These are phyloP conservation scores for Cynodonichthys magdalenae DNA, from an alignment of 2,797 vertebrate species.

Conservation along the genomic window DNA sequence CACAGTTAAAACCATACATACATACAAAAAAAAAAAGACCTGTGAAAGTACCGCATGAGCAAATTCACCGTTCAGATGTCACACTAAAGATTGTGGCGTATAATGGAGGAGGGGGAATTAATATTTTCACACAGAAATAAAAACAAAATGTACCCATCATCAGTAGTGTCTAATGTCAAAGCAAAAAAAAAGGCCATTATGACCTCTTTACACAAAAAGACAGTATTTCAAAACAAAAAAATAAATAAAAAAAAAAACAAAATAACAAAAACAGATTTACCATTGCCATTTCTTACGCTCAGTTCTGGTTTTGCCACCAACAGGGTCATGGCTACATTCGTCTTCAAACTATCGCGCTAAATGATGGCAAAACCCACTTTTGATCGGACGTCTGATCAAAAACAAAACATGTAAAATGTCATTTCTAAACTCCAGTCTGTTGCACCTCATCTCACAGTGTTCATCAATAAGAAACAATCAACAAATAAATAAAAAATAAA, in stretches of 20 bases:
- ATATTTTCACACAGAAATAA: conserved; percentile 55
- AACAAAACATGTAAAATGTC: conserved; percentile 26
- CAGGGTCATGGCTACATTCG: conserved; percentile 47
- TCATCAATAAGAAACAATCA: conserved; percentile 65
- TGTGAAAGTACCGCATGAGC: conserved; percentile 65
- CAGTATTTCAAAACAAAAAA: conserved; percentile 23
- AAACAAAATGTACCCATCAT: conserved; percentile 71
- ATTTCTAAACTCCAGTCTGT: conserved; percentile 47
- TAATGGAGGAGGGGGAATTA: conserved; percentile 22
- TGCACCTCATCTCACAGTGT: conserved; percentile 74
- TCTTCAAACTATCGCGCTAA: conserved; percentile 24
- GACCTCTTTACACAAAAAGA: conserved; percentile 59
- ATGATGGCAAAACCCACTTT: conserved; percentile 34
- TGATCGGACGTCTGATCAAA: not conserved
- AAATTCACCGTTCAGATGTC: conserved; percentile 45
- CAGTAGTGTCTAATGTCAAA: conserved; percentile 76
- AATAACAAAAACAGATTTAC: conserved; percentile 29
- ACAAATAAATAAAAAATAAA: conserved; percentile 63
- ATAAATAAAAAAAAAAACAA: no score
- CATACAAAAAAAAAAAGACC: conserved; percentile 42
- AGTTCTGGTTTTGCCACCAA: conserved; percentile 19
- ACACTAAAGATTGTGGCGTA: conserved; percentile 52
- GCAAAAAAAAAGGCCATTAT: conserved; percentile 57
- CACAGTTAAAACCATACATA: conserved; percentile 45
- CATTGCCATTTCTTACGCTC: conserved; percentile 53